Conservation (phyloP, 2,888 invertebrate genomes). For the Morpho helenor region DNA sequence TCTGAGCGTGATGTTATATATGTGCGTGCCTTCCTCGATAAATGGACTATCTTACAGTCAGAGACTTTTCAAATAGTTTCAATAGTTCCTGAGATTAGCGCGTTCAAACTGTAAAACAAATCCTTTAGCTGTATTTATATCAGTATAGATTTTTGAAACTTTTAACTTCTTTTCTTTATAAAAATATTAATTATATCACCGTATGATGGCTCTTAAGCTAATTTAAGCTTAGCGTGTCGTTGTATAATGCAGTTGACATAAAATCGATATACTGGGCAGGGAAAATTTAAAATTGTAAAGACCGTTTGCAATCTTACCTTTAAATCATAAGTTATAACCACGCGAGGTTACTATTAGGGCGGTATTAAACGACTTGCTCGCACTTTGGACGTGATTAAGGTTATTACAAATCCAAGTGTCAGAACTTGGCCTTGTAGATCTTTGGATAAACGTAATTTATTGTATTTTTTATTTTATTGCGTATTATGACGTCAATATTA, state of each 20-base stretch:
- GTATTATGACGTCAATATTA: too few relatives aligned
- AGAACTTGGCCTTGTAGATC: constrained; percentile 25
- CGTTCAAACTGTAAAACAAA: too few relatives aligned
- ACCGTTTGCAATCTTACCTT: constrained; percentile 19
- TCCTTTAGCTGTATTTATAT: too few relatives aligned
- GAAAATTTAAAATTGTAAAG: constrained; percentile 19
- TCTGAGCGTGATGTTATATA: too few relatives aligned
- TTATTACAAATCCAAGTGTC: constrained; percentile 14
- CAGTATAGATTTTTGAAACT: too few relatives aligned
- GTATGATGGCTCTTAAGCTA: not conserved
- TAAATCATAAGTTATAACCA: constrained; percentile 25
- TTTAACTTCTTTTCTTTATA: too few relatives aligned
- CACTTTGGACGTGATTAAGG: constrained; percentile 12
- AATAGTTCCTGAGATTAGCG: too few relatives aligned
- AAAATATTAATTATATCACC: not conserved
- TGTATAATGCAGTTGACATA: constrained; percentile 5
- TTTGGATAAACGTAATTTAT: constrained; percentile 28
- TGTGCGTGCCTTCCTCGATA: too few relatives aligned
- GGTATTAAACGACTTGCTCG: constrained; percentile 14
- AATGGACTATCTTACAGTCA: too few relatives aligned
- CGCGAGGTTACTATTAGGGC: constrained; percentile 21
- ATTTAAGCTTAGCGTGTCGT: constrained; percentile 4
- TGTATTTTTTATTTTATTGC: constrained; percentile 7
- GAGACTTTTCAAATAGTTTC: too few relatives aligned
- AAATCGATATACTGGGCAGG: constrained; percentile 1